These are phyloP conservation scores for Phymastichus coffea DNA, from an alignment of 1,140 invertebrate genomes.

Conservation along the genomic window DNA sequence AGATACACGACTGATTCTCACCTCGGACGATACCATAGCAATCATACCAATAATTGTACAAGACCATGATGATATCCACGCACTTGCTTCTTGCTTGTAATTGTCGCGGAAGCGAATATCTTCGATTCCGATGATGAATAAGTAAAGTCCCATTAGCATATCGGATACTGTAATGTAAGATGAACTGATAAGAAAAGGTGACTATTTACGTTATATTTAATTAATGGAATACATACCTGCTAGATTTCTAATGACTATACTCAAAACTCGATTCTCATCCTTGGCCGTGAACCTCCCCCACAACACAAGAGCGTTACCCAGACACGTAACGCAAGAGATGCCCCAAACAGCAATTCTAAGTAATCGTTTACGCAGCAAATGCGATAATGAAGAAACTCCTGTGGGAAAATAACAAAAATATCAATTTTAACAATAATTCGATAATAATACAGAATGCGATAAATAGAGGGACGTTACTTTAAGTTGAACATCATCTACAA, in stretches of 20 bases:
- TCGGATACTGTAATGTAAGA: constrained; percentile 62
- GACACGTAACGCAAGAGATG: constrained; percentile 67
- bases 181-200: constrained; percentile 28
- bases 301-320: constrained; percentile 70
- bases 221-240: constrained; percentile 55
- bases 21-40: constrained; percentile 71
- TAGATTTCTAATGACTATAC: constrained; percentile 70
- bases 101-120: constrained; percentile 66
- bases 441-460: not conserved
- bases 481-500: too few species aligned
- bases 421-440: not conserved
- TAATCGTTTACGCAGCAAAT: constrained; percentile 64
- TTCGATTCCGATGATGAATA: constrained; percentile 68
- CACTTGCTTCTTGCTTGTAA: constrained; percentile 64
- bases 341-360: constrained; percentile 72
- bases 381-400: constrained; percentile 67
- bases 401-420: not conserved
- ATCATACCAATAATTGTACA: constrained; percentile 67
- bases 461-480: not conserved
- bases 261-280: constrained; percentile 63
- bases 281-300: constrained; percentile 65
- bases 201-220: not conserved
- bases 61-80: constrained; percentile 70
- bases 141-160: constrained; percentile 77
- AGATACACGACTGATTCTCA: too few species aligned